A percentile compares a stretch with the other conserved stretches of the same genome.
Evolutionary conservation across 1,140 invertebrate genomes (phyloP).

Genomic region (Drosophila azteca): DNA sequence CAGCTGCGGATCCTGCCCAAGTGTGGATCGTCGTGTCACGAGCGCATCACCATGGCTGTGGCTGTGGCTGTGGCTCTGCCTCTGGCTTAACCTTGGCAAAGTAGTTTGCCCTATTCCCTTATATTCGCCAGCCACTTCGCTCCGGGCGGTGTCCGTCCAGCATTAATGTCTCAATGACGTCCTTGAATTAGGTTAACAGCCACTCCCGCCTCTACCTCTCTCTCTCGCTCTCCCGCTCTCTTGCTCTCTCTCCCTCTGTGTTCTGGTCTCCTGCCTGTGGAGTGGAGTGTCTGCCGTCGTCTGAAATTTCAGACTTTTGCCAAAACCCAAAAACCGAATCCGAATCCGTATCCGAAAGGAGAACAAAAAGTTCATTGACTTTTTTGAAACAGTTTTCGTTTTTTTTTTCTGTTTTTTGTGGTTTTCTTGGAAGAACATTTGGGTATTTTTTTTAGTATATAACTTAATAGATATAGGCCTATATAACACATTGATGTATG

Average conservation of each 20-base stretch:
- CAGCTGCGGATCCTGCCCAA: background rate
- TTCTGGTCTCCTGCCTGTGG: conserved; percentile 21
- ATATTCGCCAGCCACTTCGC: conserved; percentile 55
- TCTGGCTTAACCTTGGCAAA: conserved; percentile 73
- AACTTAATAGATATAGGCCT: conserved; percentile 63
- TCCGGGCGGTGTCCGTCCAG: conserved; percentile 34
- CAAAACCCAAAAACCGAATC: conserved; percentile 3
- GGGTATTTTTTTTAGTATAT: conserved; percentile 30
- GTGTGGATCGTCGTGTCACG: conserved; percentile 37
- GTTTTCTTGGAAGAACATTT: conserved; percentile 41
- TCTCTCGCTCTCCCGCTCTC: conserved; percentile 11
- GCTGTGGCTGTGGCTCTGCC: too few species aligned
- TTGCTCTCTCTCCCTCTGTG: background rate
- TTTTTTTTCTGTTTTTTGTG: conserved; percentile 15
- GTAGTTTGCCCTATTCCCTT: conserved; percentile 83
- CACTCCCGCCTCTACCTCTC: conserved; percentile 53
- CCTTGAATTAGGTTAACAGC: conserved; percentile 83
- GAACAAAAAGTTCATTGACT: conserved; percentile 70
- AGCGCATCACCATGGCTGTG: background rate
- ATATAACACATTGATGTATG: background rate
- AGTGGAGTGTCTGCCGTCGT: conserved; percentile 67
- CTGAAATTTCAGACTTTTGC: conserved; percentile 78
- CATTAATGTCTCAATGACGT: conserved; percentile 82
- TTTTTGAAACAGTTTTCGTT: conserved; percentile 47
- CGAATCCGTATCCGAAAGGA: conserved; percentile 31